phyloP scores from a whole-genome alignment of 2,888 invertebrate genomes.

The Drosophila ochracea region DNA sequence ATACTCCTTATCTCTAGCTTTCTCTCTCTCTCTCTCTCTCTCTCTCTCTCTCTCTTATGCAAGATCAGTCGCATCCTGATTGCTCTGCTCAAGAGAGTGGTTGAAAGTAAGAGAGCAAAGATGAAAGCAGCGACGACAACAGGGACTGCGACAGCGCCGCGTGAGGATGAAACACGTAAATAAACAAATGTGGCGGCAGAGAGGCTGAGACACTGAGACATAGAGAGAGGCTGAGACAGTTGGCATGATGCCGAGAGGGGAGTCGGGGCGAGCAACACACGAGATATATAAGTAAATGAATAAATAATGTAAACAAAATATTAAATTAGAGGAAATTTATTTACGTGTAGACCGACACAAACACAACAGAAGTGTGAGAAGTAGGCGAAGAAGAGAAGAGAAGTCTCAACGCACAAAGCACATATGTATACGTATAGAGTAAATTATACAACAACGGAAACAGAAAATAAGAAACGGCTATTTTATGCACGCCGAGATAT shows the following conservation, averaged over 20 bases:
- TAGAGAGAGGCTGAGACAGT: conserved; percentile 18
- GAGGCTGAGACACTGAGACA: conserved; percentile 11
- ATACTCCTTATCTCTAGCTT: not conserved
- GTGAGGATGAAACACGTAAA: conserved; percentile 48
- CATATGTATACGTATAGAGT: conserved; percentile 22
- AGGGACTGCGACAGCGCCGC: conserved; percentile 11
- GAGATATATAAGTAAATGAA: conserved; percentile 75
- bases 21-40: not conserved
- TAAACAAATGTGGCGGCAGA: conserved; percentile 45
- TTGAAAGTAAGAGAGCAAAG: not conserved
- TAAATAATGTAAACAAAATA: conserved; percentile 80
- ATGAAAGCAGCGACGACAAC: not conserved
- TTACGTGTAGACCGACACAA: conserved; percentile 69
- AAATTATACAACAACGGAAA: conserved; percentile 64
- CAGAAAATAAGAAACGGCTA: conserved; percentile 27
- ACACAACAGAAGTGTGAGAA: conserved; percentile 41
- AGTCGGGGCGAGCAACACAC: conserved; percentile 26
- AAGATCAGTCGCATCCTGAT: conserved; percentile 21
- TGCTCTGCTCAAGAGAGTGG: conserved; percentile 7
- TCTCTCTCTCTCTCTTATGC: not conserved
- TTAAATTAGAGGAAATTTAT: conserved; percentile 79
- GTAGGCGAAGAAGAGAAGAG: conserved; percentile 1
- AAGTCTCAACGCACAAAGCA: conserved; percentile 24
- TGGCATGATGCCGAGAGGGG: not conserved
- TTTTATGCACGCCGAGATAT: not conserved